Evolutionary conservation across 1,140 invertebrate species (phyloP).

Genomic region (Aricia agestis): DNA sequence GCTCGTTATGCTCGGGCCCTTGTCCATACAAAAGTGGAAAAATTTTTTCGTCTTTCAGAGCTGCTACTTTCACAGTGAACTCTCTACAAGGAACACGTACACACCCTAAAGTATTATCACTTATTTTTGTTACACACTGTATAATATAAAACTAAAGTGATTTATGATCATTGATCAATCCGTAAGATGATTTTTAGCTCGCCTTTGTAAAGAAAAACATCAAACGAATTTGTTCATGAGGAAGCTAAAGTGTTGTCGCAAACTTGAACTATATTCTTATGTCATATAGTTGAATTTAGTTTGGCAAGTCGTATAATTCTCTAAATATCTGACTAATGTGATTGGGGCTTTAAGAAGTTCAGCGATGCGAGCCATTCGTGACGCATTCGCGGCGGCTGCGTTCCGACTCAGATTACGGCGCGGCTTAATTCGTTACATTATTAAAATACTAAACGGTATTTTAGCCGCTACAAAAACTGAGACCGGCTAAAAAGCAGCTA

Average conservation of each 20-base stretch:
- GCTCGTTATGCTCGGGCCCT: too few relatives aligned
- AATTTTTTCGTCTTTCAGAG: too few relatives aligned
- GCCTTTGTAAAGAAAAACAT: not conserved
- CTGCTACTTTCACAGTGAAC: too few relatives aligned
- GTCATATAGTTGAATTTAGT: not conserved
- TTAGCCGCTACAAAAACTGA: not conserved
- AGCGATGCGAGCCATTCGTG: conserved; percentile 11
- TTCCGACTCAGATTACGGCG: not conserved
- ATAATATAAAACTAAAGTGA: not conserved
- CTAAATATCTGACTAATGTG: conserved; percentile 1
- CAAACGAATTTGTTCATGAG: not conserved
- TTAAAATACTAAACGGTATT: not conserved
- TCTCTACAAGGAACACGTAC: too few relatives aligned
- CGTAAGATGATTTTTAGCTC: not conserved
- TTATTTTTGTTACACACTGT: too few relatives aligned
- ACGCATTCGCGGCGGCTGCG: conserved; percentile 1
- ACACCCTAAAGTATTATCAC: too few relatives aligned
- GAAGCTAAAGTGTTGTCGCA: not conserved
- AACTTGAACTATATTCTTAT: not conserved
- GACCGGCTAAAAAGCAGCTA: not conserved
- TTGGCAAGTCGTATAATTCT: not conserved
- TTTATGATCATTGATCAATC: not conserved
- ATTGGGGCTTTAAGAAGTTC: conserved; percentile 4
- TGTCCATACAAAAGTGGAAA: too few relatives aligned
- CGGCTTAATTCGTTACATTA: conserved; percentile 1